Evolutionary conservation across 2,797 vertebrate species (phyloP).

Genomic region (Antrozous pallidus): DNA sequence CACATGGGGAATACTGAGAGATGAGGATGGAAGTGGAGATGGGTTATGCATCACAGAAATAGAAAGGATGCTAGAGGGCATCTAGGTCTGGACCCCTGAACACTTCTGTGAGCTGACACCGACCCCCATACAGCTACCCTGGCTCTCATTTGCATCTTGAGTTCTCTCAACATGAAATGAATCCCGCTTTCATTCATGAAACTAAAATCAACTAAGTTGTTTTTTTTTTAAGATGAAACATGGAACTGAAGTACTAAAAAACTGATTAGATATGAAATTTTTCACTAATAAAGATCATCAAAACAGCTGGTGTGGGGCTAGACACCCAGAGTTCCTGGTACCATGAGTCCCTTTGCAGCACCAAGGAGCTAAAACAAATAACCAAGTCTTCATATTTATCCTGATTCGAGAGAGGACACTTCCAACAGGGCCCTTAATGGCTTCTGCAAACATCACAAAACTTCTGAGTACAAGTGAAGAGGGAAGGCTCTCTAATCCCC

Average conservation of each 20-base stretch:
- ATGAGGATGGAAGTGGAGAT: not conserved
- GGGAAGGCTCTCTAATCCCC: not conserved
- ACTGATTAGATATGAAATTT: not conserved
- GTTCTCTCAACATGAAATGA: not conserved
- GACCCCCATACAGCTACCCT: not conserved
- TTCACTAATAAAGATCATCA: not conserved
- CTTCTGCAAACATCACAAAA: slow-evolving; percentile 9
- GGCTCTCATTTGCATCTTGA: not conserved
- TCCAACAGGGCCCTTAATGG: not conserved
- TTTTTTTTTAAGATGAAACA: not conserved
- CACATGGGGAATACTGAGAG: not conserved
- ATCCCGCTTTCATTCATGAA: not conserved
- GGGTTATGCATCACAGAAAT: not conserved
- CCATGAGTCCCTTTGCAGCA: not conserved
- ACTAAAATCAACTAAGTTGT: not conserved
- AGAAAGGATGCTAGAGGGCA: not conserved
- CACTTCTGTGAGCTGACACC: not conserved
- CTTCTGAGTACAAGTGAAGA: not conserved
- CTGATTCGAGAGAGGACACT: not conserved
- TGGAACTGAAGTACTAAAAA: not conserved
- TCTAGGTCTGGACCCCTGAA: not conserved
- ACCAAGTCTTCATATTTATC: not conserved
- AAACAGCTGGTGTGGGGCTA: not conserved
- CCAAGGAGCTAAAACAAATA: not conserved
- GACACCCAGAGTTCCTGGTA: not conserved